Evolutionary conservation across 2,888 invertebrate species (phyloP), one percentile per base, ranked within the genome.

Genomic region (Spisula solida): DNA sequence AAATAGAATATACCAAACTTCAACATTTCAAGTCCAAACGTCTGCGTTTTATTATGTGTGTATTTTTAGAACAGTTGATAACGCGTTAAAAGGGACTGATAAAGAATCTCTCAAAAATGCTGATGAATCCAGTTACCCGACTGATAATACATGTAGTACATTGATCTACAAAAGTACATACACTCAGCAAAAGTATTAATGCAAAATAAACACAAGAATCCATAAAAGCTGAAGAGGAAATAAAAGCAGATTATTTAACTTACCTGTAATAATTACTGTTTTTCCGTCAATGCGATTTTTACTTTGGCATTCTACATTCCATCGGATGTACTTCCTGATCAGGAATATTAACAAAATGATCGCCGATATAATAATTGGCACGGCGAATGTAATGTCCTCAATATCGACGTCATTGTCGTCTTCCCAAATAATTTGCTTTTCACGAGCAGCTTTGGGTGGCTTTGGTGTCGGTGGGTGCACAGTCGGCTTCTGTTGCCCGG

Each of bases 201-300:
- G 41, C 8, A 41, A 41, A 2, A 41, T 41, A 41, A n/a, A n/a
- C n/a, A 41, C 41, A 41, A 41, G 41, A 41, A 41, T 5, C 8
- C 2, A 2, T 41, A 41, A 41, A 41, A 41, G 41, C 2, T 5
- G 41, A 41, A 41, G 41, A 41, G 8, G 41, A 41, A 41, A 41
- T 41, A 41, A 41, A n/a, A 41, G 4, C 41, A 41, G 2, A 41
- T 5, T 41, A 41, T 41, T 6, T 10, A 51, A 55, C 93, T 92
- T 90, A 95, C 95, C 95, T 88, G 95, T 95, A 14, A 95, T 94
- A 1, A 95, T 88, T 31, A 95, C 94, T 0, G 95, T 95, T 90
- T 95, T 95, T n/a, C 95, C 95, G 12, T 95, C 95, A 82, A 95
- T 85, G 0, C 93, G 89, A 87, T 95, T 95, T 47, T 93, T 88